Conservation (phyloP, 2,113 vertebrate genomes). For the Fulmarus glacialis region DNA sequence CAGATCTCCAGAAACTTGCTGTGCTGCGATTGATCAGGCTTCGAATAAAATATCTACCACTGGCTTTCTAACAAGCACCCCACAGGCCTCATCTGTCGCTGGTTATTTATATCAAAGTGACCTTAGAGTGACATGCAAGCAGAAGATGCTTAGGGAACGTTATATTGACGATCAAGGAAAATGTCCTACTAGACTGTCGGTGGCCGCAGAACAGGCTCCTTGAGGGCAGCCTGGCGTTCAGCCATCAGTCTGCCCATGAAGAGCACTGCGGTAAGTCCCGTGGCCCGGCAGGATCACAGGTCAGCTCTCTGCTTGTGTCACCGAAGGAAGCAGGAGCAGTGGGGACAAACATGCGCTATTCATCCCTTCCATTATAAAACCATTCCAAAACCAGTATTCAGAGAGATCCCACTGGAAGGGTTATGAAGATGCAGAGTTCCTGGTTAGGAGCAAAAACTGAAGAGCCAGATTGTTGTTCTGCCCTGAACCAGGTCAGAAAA, state of each 20-base stretch:
- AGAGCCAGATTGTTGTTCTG: background rate
- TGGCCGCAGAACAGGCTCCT: background rate
- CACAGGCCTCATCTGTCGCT: conserved; percentile 27
- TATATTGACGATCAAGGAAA: background rate
- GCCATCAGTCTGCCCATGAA: background rate
- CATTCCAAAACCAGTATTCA: background rate
- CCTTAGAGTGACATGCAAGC: background rate
- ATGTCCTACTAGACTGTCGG: background rate
- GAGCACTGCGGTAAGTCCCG: fast-evolving
- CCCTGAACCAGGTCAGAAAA: background rate
- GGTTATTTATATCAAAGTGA: conserved; percentile 29
- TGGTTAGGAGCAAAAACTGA: background rate
- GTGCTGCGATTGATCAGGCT: background rate
- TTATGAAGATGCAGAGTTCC: background rate
- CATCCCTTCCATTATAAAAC: background rate
- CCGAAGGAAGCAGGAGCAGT: background rate
- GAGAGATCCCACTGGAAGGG: background rate
- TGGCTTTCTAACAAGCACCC: conserved; percentile 11
- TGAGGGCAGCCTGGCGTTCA: background rate
- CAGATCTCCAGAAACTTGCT: conserved; percentile 15
- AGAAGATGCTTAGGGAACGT: background rate
- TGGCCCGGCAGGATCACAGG: background rate
- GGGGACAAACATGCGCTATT: fast-evolving
- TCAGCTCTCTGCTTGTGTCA: background rate
- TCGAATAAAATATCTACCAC: background rate